A percentile compares a stretch with the other conserved stretches of the same genome.
Conservation (phyloP, 2,113 vertebrate species). For the Semnopithecus entellus region DNA sequence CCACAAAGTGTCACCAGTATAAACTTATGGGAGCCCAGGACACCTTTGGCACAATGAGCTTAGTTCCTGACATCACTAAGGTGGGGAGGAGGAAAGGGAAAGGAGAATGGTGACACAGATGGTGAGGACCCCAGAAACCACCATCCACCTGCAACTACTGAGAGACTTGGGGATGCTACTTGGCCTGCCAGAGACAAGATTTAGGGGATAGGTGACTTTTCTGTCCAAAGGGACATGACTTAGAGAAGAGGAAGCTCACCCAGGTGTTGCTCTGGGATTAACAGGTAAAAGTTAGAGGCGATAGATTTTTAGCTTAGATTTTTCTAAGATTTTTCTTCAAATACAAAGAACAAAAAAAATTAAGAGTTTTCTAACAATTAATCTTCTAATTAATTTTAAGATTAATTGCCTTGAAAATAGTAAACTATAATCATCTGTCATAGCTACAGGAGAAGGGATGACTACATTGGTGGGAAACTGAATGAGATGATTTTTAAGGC, state of each 20-base stretch:
- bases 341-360: neutral
- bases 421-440: neutral
- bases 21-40: neutral
- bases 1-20: neutral
- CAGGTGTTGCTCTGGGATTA: neutral
- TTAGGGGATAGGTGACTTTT: neutral
- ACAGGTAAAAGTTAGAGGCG: neutral
- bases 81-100: neutral
- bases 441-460: neutral
- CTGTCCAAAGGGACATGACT: neutral
- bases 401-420: neutral
- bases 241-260: neutral
- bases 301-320: neutral
- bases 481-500: neutral
- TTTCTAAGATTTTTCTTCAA: too few relatives aligned
- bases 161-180: neutral
- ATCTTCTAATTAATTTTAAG: neutral
- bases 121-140: neutral
- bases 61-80: neutral
- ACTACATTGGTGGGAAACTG: neutral
- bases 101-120: neutral
- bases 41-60: neutral
- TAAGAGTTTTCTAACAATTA: neutral
- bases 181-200: too few relatives aligned
- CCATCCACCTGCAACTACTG: accelerated